phyloP scores from a whole-genome alignment of 2,113 vertebrate species.

The Melanerpes aurifrons region DNA sequence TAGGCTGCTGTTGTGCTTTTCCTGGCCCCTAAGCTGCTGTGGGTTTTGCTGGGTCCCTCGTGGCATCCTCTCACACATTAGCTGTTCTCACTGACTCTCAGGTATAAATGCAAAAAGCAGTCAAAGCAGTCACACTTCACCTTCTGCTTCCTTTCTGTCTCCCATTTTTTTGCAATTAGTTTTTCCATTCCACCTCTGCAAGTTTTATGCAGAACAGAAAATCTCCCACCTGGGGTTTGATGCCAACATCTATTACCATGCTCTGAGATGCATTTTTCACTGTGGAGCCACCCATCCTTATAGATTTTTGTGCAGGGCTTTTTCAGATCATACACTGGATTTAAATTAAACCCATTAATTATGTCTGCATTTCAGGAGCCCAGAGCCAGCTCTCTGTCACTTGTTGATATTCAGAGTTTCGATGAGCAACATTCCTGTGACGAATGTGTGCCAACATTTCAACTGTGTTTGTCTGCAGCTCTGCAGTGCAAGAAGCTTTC shows the following conservation, averaged over 20 bases:
- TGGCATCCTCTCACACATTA: neutral
- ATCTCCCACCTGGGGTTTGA: neutral
- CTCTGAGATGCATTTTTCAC: neutral
- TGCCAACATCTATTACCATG: neutral
- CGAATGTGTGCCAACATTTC: neutral
- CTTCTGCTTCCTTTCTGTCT: neutral
- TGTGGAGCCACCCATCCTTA: conserved; percentile 18
- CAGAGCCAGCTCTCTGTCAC: conserved; percentile 27
- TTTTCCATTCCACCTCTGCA: neutral
- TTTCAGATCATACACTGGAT: neutral
- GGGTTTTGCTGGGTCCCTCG: neutral
- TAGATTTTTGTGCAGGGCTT: neutral
- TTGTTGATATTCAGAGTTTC: conserved; percentile 5
- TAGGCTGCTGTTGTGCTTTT: neutral
- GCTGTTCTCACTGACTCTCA: neutral
- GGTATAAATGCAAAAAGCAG: neutral
- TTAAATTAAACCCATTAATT: conserved; percentile 37
- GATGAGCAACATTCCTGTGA: neutral
- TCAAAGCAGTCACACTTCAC: neutral
- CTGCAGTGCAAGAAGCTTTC: neutral
- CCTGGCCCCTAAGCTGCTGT: neutral
- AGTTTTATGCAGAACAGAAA: neutral
- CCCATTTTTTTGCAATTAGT: neutral
- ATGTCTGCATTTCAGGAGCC: neutral
- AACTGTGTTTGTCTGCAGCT: neutral